These are phyloP conservation scores for Drosophila kanapiae DNA, from an alignment of 1,140 invertebrate genomes.

Conservation along the genomic window DNA sequence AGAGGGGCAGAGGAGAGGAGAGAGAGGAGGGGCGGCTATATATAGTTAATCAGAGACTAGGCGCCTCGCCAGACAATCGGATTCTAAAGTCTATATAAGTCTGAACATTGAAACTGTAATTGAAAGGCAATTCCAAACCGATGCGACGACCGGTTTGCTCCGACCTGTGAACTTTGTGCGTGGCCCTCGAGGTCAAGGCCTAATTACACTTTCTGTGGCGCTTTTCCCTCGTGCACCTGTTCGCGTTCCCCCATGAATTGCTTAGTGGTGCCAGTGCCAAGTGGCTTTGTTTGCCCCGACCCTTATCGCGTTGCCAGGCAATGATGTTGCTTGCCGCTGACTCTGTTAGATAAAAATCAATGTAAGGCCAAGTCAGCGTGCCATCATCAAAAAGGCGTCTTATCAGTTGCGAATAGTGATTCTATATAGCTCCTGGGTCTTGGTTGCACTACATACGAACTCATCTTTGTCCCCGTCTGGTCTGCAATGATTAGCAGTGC, in stretches of 20 bases:
- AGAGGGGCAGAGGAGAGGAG: too few relatives aligned
- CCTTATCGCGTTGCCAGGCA: constrained; percentile 61
- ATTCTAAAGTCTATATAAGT: constrained; percentile 1
- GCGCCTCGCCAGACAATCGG: constrained; percentile 23
- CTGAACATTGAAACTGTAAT: constrained; percentile 26
- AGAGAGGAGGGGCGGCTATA: background rate
- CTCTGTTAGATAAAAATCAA: constrained; percentile 67
- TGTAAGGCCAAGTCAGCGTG: constrained; percentile 39
- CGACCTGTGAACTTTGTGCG: constrained; percentile 51
- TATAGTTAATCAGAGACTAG: constrained; percentile 38
- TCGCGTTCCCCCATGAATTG: constrained; percentile 62
- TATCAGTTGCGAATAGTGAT: constrained; percentile 17
- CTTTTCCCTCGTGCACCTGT: constrained; percentile 52
- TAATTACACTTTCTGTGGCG: constrained; percentile 43
- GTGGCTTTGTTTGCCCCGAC: constrained; percentile 52
- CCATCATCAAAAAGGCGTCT: constrained; percentile 24
- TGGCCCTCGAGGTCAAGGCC: constrained; percentile 64
- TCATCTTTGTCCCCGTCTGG: constrained; percentile 2
- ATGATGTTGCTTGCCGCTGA: background rate
- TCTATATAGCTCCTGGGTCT: background rate
- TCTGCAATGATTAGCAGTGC: constrained; percentile 53
- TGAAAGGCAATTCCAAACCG: constrained; percentile 30
- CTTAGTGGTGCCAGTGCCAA: constrained; percentile 34
- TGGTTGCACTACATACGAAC: constrained; percentile 1
- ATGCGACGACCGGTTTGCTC: constrained; percentile 19